Base-by-base conservation (phyloP, 2,888 invertebrate genomes). In the Drosophila peninsularis region DNA sequence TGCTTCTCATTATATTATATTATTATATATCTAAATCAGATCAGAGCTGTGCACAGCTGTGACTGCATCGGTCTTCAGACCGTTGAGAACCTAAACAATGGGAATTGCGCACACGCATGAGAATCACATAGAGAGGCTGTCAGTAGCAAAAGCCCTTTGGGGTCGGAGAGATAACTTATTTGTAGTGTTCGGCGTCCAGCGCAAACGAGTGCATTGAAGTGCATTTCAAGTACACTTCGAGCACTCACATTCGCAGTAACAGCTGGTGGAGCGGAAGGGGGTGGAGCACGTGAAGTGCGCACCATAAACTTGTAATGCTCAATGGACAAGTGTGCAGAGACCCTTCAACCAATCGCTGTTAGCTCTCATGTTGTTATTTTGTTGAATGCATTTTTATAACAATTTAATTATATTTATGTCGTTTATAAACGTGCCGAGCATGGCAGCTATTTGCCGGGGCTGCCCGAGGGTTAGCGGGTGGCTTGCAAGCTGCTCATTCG, bases 361-460 rank as follows among this genome's bases (percentile, higher is more conserved):
- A 9, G 30, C 55, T 36, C 47, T 72, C 34, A 55, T 49, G 41
- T 45, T 52, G 21, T 10, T 62, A 21, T 27, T 56, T 27, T 56
- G 44, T 27, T 65, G 76, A 85, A 76, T 76, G 86, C 77, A 79
- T 82, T 83, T 88, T 83, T 88, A 85, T 83, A 83, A 83, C 86
- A 70, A 82, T 88, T 82, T 88, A 88, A 83, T 83, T 83, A 82
- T 83, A 83, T 88, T 83, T 83, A 83, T 85, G 80, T 71, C 80
- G 57, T 67, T 70, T 78, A 70, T 70, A 67, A 64, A 56, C 60
- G 52, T 19, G 44, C 36, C 52, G 5, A 45, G 37, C 30, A 19
- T 13, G 41, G 6, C 13, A 17, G 44, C 30, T 27, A 45, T 27
- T 44, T 5, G 4, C 1, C 0, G 10, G 9, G 45, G 10, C 1